phyloP scores from a whole-genome alignment of 1,140 invertebrate genomes.

The Lepidurus couesii region DNA sequence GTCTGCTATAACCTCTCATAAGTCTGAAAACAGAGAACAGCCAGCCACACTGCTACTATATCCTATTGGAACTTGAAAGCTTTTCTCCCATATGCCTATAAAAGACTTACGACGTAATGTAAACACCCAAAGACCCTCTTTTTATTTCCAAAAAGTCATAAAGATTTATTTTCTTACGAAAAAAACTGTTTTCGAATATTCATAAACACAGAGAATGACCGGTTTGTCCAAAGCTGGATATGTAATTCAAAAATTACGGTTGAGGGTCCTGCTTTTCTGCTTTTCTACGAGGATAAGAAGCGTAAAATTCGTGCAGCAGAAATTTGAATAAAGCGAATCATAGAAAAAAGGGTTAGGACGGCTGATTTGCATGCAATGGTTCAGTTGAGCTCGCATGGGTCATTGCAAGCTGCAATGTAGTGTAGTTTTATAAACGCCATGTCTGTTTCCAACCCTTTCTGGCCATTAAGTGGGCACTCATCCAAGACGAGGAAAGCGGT shows the following conservation, averaged over 20 bases:
- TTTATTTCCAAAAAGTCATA: not conserved
- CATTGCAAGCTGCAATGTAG: not conserved
- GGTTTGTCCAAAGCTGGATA: too few relatives aligned
- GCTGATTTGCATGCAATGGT: not conserved
- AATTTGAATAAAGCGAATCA: not conserved
- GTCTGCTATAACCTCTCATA: not conserved
- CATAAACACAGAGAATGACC: too few relatives aligned
- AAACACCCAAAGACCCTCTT: not conserved
- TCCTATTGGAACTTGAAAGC: not conserved
- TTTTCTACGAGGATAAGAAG: too few relatives aligned
- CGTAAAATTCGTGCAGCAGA: too few relatives aligned
- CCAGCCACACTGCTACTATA: not conserved
- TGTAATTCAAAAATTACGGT: too few relatives aligned
- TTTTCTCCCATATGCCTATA: not conserved
- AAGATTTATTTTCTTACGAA: too few relatives aligned
- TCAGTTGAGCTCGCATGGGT: not conserved
- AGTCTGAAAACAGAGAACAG: not conserved
- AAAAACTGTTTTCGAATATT: too few relatives aligned
- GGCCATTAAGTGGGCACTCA: constrained; percentile 7
- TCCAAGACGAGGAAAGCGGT: not conserved
- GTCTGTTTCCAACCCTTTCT: not conserved
- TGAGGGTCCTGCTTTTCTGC: too few relatives aligned
- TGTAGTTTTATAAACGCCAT: too few relatives aligned
- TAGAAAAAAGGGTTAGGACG: not conserved
- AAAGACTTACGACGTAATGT: not conserved